These are phyloP conservation scores for Troides aeacus DNA, from an alignment of 2,888 invertebrate genomes.

Conservation along the genomic window DNA sequence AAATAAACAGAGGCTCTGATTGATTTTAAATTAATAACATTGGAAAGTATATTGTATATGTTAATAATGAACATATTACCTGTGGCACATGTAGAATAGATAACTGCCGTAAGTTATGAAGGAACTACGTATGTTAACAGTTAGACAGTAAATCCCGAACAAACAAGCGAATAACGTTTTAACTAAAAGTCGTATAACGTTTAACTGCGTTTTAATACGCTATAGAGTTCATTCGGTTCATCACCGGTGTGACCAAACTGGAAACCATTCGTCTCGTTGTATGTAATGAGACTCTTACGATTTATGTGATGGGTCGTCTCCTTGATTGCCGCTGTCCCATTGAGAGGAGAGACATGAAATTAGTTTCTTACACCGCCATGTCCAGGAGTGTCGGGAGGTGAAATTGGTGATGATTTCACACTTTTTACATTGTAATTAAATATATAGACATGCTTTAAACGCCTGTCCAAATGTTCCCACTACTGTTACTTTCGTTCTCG, in stretches of 20 bases:
- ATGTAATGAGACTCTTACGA: constrained; percentile 16
- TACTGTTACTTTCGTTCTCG: too few relatives aligned
- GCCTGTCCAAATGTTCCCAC: too few relatives aligned
- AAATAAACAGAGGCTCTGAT: not conserved
- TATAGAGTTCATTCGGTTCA: constrained; percentile 5
- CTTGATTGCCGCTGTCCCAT: not conserved
- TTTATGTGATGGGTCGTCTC: constrained; percentile 4
- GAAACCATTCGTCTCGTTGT: constrained; percentile 12
- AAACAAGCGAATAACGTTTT: constrained; percentile 16
- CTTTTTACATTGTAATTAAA: too few relatives aligned
- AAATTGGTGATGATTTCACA: not conserved
- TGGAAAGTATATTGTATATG: not conserved
- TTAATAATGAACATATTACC: not conserved
- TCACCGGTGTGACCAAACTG: not conserved
- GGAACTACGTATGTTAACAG: not conserved
- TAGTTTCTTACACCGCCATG: not conserved
- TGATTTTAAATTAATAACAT: not conserved
- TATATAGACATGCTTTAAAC: too few relatives aligned
- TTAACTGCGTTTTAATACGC: constrained; percentile 19
- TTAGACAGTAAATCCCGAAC: constrained; percentile 15
- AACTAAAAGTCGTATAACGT: constrained; percentile 34
- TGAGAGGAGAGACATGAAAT: not conserved
- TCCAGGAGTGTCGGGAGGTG: not conserved
- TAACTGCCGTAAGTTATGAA: not conserved
- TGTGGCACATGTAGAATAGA: not conserved